Percentiles rank a stretch among this genome's conserved stretches.
Evolutionary conservation across 2,888 invertebrate species (phyloP).

Genomic region (Smittia sp.): DNA sequence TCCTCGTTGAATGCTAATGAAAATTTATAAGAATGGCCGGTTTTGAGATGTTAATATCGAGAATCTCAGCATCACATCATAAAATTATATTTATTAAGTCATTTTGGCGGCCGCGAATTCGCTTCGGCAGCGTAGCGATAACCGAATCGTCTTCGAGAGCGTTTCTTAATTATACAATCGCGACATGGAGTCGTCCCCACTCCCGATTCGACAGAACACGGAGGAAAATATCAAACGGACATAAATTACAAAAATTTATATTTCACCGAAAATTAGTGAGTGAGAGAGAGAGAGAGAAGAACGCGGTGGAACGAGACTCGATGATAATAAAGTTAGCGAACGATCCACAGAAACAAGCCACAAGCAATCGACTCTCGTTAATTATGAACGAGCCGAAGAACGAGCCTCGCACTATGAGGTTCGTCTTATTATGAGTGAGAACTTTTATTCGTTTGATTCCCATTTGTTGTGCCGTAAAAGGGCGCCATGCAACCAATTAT

Average conservation of each 20-base stretch:
- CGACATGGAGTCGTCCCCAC: neutral
- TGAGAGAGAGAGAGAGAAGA: neutral
- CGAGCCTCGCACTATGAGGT: neutral
- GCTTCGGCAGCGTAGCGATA: neutral
- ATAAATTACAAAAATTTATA: conserved; percentile 11
- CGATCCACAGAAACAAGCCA: neutral
- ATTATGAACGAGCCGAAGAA: neutral
- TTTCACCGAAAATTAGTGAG: neutral
- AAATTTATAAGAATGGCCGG: conserved; percentile 31
- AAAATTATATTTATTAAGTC: conserved; percentile 31
- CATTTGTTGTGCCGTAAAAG: neutral
- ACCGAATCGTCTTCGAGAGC: neutral
- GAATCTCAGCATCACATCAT: conserved; percentile 28
- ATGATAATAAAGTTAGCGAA: conserved; percentile 30
- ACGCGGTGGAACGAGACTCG: neutral
- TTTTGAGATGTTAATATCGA: neutral
- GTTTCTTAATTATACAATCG: conserved; percentile 21
- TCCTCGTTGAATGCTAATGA: conserved; percentile 37
- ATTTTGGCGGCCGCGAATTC: conserved; percentile 3
- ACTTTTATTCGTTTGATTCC: neutral
- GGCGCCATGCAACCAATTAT: neutral
- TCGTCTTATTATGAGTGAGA: neutral
- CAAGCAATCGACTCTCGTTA: neutral
- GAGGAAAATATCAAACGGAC: neutral
- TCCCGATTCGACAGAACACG: neutral